Evolutionary conservation across 2,888 invertebrate genomes (phyloP).

Genomic region (Caenorhabditis doughertyi): DNA sequence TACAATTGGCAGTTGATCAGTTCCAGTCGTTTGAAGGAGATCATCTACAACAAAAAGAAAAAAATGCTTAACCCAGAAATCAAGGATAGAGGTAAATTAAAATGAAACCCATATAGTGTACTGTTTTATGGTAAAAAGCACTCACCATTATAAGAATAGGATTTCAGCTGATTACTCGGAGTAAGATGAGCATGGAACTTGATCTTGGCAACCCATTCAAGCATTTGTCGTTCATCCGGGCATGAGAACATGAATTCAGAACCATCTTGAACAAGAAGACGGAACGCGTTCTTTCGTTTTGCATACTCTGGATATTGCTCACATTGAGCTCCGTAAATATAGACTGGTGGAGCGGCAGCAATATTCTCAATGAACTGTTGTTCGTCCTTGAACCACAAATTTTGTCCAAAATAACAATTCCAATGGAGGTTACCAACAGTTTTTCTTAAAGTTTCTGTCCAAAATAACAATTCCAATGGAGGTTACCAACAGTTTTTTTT

Average conservation of each 20-base stretch:
- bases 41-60: constrained; percentile 50
- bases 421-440: too few species aligned
- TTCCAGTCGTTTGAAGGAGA: constrained; percentile 38
- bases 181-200: constrained; percentile 94
- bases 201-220: constrained; percentile 87
- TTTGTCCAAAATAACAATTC: too few species aligned
- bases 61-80: constrained; percentile 16
- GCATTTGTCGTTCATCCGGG: constrained; percentile 86
- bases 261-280: constrained; percentile 91
- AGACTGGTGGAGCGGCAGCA: constrained; percentile 84
- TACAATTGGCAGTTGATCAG: constrained; percentile 50
- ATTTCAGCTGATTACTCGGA: constrained; percentile 85
- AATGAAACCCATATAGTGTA: not conserved
- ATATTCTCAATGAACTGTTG: constrained; percentile 92
- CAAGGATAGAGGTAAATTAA: too few species aligned
- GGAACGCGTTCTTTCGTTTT: constrained; percentile 94
- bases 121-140: not conserved
- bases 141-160: constrained; percentile 65
- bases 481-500: too few species aligned
- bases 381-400: constrained; percentile 94
- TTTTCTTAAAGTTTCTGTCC: too few species aligned
- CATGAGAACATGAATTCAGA: constrained; percentile 94
- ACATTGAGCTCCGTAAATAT: constrained; percentile 88
- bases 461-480: too few species aligned
- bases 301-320: constrained; percentile 94